Conservation (phyloP, 1,140 invertebrate genomes). For the Leptinotarsa undecemlineata region DNA sequence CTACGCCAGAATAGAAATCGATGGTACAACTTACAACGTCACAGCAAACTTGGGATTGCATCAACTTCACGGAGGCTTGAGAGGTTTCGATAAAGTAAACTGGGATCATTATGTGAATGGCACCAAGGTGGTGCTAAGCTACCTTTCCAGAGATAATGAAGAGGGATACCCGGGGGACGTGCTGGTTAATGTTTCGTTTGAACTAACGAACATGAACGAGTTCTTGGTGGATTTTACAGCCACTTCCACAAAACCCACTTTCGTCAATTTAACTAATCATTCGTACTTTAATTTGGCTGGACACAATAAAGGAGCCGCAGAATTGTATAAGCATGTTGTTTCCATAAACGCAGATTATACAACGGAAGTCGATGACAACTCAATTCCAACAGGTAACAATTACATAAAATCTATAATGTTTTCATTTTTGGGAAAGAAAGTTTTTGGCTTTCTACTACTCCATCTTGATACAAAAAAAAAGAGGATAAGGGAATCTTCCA, state of each 20-base stretch:
- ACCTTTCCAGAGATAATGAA: slow-evolving; percentile 67
- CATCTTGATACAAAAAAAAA: no score
- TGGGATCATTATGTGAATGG: slow-evolving; percentile 51
- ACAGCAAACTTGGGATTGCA: slow-evolving; percentile 72
- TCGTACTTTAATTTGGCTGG: slow-evolving; percentile 93
- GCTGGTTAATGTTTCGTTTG: slow-evolving; percentile 68
- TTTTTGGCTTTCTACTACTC: no score
- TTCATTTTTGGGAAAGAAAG: no score
- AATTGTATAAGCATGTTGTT: slow-evolving; percentile 75
- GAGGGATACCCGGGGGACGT: slow-evolving; percentile 87
- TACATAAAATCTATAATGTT: background rate
- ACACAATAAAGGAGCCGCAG: slow-evolving; percentile 63
- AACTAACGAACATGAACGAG: slow-evolving; percentile 72
- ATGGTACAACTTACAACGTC: slow-evolving; percentile 71
- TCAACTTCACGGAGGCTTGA: slow-evolving; percentile 83
- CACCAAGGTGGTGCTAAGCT: slow-evolving; percentile 52
- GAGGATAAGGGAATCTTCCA: no score
- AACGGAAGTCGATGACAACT: slow-evolving; percentile 72
- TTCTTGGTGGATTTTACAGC: slow-evolving; percentile 75
- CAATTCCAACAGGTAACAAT: slow-evolving; percentile 77
- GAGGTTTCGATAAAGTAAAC: slow-evolving; percentile 78
- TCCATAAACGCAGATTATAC: slow-evolving; percentile 76
- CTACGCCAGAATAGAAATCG: slow-evolving; percentile 69
- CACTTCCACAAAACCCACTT: slow-evolving; percentile 75
- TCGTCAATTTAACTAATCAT: slow-evolving; percentile 91